Conservation (phyloP, 23 tunicate genomes). For the Halocynthia roretzi region DNA sequence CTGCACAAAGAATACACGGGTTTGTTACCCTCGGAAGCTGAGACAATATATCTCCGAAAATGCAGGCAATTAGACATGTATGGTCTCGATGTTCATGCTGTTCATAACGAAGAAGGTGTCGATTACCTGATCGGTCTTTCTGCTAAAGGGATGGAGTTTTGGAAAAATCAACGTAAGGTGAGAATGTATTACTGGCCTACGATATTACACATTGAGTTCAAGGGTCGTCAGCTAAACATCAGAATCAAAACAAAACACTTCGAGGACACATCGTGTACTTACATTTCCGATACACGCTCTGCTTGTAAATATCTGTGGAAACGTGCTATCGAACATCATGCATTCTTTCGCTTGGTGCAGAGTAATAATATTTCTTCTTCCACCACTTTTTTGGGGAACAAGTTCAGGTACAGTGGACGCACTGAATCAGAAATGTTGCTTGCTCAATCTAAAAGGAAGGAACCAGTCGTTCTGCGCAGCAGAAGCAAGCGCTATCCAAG, state of each 20-base stretch:
- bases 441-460: constrained; percentile 57
- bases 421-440: constrained; percentile 50
- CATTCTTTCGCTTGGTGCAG: constrained; percentile 58
- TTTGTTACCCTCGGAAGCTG: constrained; percentile 57
- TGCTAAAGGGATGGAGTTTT: constrained; percentile 75
- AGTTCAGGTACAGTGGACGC: constrained; percentile 55
- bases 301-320: constrained; percentile 63
- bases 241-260: constrained; percentile 53
- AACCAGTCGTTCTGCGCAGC: constrained; percentile 58
- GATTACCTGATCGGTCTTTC: constrained; percentile 68
- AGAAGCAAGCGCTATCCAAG: constrained; percentile 68
- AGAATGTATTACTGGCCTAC: constrained; percentile 70
- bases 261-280: constrained; percentile 24
- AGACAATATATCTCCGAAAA: constrained; percentile 67
- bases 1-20: constrained; percentile 65
- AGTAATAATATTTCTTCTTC: constrained; percentile 19
- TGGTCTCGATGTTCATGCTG: constrained; percentile 68
- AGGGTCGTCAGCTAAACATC: constrained; percentile 40
- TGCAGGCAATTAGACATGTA: constrained; percentile 83
- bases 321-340: constrained; percentile 75
- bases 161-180: constrained; percentile 62
- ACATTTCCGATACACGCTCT: constrained; percentile 7
- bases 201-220: constrained; percentile 49
- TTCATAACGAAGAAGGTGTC: constrained; percentile 51
- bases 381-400: constrained; percentile 44